Evolutionary conservation across 2,113 vertebrate species (phyloP), one percentile per base, ranked within the genome.

Genomic region (Irena cyanogastra): DNA sequence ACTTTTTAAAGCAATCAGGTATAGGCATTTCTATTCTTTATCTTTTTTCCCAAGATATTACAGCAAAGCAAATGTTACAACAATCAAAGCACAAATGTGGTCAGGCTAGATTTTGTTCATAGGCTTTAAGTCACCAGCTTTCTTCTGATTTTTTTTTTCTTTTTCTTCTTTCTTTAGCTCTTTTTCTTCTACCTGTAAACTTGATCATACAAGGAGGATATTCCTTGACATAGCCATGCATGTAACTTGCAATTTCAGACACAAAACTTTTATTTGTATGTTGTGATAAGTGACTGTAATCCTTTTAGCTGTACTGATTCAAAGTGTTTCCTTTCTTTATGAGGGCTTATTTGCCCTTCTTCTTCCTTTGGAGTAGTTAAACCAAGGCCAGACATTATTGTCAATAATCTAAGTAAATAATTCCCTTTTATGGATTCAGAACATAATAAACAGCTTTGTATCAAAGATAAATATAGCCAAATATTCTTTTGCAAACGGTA

Each of bases 41-140:
- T 61, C 16, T 61, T 80, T 81, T 83, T 41, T 9, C 20, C 28
- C 10, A 31, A 21, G 47, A 8, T 11, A 1, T 63, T 53, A 14
- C 3, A 56, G 21, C 0, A 5, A 47, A 83, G 7, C 8, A 69
- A 20, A 22, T 26, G 5, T 44, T 33, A 35, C 7, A 49, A 17
- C 9, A 16, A 4, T 45, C 15, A 49, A 54, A 88, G 37, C 16
- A 28, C 8, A 23, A 45, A 59, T 0, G 0, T 20, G 9, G 39
- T 13, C 12, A n/a, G 24, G 30, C 16, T 64, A 16, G 20, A 7
- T 63, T 44, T 76, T 83, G 7, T 65, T 83, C 39, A 19, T 21
- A 13, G 26, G 10, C 39, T 75, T 87, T 20, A 59, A 68, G 15
- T 64, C 16, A 33, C 7, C 3, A 22, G 16, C 23, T 60, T 81